Evolutionary conservation across 2,113 vertebrate genomes (phyloP).

Genomic region (Coptodon bakossiorum): DNA sequence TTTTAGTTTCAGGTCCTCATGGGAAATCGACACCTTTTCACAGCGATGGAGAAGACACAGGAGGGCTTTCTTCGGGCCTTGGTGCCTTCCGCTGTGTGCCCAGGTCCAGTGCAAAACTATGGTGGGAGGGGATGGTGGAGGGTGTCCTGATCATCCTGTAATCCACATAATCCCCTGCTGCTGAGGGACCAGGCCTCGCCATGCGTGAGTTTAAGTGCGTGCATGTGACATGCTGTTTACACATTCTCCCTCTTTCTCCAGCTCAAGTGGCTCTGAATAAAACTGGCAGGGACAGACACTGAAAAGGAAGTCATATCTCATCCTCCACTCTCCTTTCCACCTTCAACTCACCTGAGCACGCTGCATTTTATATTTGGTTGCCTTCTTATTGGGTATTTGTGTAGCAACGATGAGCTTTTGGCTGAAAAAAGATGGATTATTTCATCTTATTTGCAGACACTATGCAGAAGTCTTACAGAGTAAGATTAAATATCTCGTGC

Average conservation of each 20-base stretch:
- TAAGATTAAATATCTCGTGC: slow-evolving; percentile 7
- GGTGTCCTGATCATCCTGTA: slow-evolving; percentile 67
- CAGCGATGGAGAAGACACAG: slow-evolving; percentile 36
- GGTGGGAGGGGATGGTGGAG: background rate
- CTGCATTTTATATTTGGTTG: background rate
- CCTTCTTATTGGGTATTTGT: background rate
- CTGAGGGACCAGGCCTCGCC: slow-evolving; percentile 45
- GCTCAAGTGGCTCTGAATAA: slow-evolving; percentile 28
- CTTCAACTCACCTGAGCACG: background rate
- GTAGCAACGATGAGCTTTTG: background rate
- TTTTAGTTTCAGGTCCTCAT: slow-evolving; percentile 9
- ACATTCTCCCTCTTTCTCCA: slow-evolving; percentile 25
- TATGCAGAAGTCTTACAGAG: background rate
- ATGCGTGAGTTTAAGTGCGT: slow-evolving; percentile 18
- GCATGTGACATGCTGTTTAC: slow-evolving; percentile 41
- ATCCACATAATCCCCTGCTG: slow-evolving; percentile 73
- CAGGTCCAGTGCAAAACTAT: slow-evolving; percentile 35
- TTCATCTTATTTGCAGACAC: background rate
- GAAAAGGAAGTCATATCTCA: slow-evolving; percentile 10
- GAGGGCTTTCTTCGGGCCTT: slow-evolving; percentile 50
- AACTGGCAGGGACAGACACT: slow-evolving; percentile 17
- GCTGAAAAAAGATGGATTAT: background rate
- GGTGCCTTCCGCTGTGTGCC: slow-evolving; percentile 12
- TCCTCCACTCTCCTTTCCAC: background rate
- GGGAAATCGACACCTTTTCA: slow-evolving; percentile 44